Percentiles rank a stretch among this genome's conserved stretches.
Evolutionary conservation across 2,797 vertebrate genomes (phyloP).

Genomic region (Karalla daura): DNA sequence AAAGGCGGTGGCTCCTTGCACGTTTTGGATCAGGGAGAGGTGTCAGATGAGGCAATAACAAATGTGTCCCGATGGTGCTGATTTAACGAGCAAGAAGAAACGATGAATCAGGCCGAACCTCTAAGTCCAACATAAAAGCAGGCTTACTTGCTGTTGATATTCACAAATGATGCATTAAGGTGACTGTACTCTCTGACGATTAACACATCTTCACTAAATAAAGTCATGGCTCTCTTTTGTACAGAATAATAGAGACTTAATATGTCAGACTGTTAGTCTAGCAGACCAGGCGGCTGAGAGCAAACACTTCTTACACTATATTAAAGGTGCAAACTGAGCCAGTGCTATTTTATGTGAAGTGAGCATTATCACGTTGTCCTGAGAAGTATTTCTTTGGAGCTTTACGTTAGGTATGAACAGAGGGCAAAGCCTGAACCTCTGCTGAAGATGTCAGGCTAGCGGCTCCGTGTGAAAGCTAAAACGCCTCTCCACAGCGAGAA

Average conservation of each 20-base stretch:
- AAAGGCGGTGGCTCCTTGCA: too few species aligned
- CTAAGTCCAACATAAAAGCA: too few species aligned
- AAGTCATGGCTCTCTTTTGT: not conserved
- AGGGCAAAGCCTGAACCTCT: not conserved
- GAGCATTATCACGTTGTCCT: too few species aligned
- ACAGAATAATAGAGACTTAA: not conserved
- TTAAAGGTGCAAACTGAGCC: not conserved
- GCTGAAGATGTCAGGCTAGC: slow-evolving; percentile 16
- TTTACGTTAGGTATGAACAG: slow-evolving; percentile 3
- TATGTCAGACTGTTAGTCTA: not conserved
- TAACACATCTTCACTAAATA: not conserved
- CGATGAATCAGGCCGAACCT: too few species aligned
- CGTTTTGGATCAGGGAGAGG: too few species aligned
- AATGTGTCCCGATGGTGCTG: too few species aligned
- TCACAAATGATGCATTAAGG: slow-evolving; percentile 20
- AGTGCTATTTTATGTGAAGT: too few species aligned
- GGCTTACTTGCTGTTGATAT: slow-evolving; percentile 14
- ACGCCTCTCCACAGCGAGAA: slow-evolving; percentile 39
- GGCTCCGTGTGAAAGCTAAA: not conserved
- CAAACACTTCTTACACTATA: slow-evolving; percentile 24
- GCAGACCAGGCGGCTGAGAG: not conserved
- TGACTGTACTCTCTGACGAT: slow-evolving; percentile 61
- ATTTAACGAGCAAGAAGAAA: too few species aligned
- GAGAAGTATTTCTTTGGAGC: not conserved
- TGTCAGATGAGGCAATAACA: too few species aligned